phyloP scores from a whole-genome alignment of 2,888 invertebrate species.

The Sialis fuliginosa region DNA sequence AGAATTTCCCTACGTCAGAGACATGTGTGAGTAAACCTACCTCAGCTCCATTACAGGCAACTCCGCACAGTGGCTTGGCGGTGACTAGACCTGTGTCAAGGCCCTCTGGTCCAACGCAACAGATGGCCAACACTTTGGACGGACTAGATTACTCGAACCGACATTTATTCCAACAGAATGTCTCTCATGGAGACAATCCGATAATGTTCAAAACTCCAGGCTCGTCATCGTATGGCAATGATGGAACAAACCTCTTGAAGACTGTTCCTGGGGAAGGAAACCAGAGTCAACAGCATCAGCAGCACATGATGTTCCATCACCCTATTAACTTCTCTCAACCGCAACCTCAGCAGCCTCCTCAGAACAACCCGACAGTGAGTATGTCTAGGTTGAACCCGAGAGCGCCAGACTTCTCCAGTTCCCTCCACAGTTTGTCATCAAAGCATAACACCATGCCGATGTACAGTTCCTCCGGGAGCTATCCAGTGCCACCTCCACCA shows the following conservation, averaged over 20 bases:
- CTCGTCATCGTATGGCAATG: conserved; percentile 11
- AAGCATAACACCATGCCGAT: conserved; percentile 15
- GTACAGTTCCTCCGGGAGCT: conserved; percentile 12
- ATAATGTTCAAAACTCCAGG: conserved; percentile 7
- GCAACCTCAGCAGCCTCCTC: conserved; percentile 10
- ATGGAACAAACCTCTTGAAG: conserved; percentile 21
- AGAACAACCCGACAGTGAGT: conserved; percentile 22
- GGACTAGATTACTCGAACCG: conserved; percentile 11
- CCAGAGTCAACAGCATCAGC: conserved; percentile 19
- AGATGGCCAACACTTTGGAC: neutral
- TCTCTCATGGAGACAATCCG: conserved; percentile 8
- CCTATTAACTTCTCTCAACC: conserved; percentile 10
- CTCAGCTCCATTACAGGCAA: conserved; percentile 17
- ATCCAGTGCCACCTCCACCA: conserved; percentile 12
- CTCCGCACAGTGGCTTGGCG: conserved; percentile 19
- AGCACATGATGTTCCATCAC: conserved; percentile 13
- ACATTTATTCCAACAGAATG: conserved; percentile 17
- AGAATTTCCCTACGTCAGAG: conserved; percentile 3
- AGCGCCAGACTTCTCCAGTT: conserved; percentile 57
- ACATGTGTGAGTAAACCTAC: conserved; percentile 15
- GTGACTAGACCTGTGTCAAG: conserved; percentile 18
- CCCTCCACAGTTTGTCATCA: conserved; percentile 21
- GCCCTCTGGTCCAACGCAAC: neutral
- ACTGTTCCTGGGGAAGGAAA: conserved; percentile 23
- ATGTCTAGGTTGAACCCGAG: conserved; percentile 61